phyloP scores from a whole-genome alignment of 2,888 invertebrate species.

The Endomychus coccineus region DNA sequence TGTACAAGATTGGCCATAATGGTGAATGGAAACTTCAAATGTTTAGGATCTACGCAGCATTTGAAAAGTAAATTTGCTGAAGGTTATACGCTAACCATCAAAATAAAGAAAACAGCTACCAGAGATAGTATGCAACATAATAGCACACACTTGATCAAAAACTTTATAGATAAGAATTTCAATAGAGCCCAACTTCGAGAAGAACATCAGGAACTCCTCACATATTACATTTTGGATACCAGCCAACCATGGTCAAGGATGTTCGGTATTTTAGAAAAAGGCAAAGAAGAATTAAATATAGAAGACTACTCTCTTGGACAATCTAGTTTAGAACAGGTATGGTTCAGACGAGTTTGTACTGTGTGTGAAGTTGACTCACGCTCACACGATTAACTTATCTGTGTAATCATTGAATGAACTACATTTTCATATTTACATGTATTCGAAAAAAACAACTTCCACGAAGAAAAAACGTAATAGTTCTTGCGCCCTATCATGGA shows the following conservation, averaged over 20 bases:
- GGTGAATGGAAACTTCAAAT: conserved; percentile 78
- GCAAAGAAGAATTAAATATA: conserved; percentile 44
- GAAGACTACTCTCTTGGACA: conserved; percentile 80
- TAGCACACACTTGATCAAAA: conserved; percentile 25
- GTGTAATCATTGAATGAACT: no score
- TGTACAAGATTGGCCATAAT: conserved; percentile 76
- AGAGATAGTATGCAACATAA: conserved; percentile 16
- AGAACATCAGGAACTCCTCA: conserved; percentile 63
- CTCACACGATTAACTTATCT: no score
- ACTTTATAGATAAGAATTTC: conserved; percentile 34
- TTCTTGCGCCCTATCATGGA: neutral
- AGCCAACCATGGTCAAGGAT: conserved; percentile 63
- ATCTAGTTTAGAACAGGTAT: conserved; percentile 70
- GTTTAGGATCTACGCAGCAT: conserved; percentile 74
- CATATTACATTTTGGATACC: conserved; percentile 58
- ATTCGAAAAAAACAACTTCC: neutral
- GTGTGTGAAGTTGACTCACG: neutral
- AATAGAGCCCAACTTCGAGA: conserved; percentile 48
- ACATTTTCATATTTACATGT: no score
- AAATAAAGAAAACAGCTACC: conserved; percentile 37
- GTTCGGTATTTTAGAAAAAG: conserved; percentile 67
- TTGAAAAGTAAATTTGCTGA: conserved; percentile 72
- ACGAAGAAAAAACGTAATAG: neutral
- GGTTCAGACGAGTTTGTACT: no score
- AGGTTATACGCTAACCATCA: conserved; percentile 44